Conservation (phyloP, 1,140 invertebrate species). For the Steinernema khuongi region DNA sequence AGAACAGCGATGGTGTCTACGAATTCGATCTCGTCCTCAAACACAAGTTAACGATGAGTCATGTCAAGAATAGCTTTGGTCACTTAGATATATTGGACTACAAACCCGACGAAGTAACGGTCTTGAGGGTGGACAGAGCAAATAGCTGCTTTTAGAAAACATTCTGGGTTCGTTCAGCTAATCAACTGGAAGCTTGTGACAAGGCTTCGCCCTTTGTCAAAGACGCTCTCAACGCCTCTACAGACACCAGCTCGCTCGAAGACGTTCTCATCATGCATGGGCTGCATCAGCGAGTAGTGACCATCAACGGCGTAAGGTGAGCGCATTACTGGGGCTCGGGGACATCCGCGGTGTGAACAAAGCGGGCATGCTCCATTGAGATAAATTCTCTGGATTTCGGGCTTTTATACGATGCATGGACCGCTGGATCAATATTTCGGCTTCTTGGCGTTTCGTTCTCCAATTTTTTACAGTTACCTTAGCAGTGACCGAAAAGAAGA, state of each 20-base stretch:
- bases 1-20: neutral
- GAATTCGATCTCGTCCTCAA: neutral
- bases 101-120: neutral
- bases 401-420: too few relatives aligned
- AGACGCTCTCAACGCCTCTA: neutral
- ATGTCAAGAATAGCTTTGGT: neutral
- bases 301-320: conserved; percentile 49
- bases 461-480: too few relatives aligned
- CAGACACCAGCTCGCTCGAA: conserved; percentile 24
- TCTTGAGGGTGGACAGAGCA: neutral
- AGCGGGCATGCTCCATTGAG: too few relatives aligned
- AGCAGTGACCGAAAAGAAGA: too few relatives aligned
- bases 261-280: conserved; percentile 38
- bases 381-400: too few relatives aligned
- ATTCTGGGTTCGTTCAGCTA: neutral
- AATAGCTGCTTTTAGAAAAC: neutral
- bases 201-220: neutral
- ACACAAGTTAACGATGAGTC: neutral
- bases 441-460: too few relatives aligned
- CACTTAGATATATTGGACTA: neutral
- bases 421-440: too few relatives aligned
- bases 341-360: too few relatives aligned
- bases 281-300: conserved; percentile 40
- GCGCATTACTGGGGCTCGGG: neutral
- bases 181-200: neutral